Percentiles rank a stretch among this genome's conserved stretches.
These are phyloP conservation scores for Cydia splendana DNA, from an alignment of 1,140 invertebrate species.

Conservation along the genomic window DNA sequence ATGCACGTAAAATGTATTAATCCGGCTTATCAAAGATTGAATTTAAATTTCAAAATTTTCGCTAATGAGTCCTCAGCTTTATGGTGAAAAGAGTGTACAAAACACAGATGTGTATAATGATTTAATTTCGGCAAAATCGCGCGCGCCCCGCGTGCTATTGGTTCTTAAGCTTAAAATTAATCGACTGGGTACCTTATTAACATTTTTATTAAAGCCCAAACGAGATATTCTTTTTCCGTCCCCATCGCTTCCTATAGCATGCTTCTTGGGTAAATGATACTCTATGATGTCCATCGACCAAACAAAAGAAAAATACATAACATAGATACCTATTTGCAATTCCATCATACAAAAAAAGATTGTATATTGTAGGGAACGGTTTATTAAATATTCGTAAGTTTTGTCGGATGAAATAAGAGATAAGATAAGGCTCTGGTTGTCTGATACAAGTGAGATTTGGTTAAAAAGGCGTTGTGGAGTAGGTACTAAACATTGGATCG, in stretches of 20 bases:
- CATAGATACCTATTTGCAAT: not conserved
- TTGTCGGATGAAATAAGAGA: not conserved
- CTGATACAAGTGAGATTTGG: not conserved
- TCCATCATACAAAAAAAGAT: not conserved
- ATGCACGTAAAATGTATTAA: conserved; percentile 11
- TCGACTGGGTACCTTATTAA: conserved; percentile 46
- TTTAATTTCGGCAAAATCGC: conserved; percentile 71
- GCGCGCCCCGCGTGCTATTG: conserved; percentile 54
- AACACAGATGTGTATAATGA: conserved; percentile 70
- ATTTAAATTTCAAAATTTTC: conserved; percentile 1
- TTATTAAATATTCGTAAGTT: not conserved
- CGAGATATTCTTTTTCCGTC: conserved; percentile 32
- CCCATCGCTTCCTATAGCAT: conserved; percentile 40
- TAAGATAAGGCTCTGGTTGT: not conserved
- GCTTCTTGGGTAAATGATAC: conserved; percentile 18
- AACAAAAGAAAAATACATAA: not conserved
- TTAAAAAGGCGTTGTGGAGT: not conserved
- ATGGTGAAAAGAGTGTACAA: conserved; percentile 34
- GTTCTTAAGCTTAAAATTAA: conserved; percentile 61
- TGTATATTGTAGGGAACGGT: not conserved
- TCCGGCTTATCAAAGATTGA: conserved; percentile 3
- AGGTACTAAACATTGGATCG: conserved; percentile 22
- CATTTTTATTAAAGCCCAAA: conserved; percentile 45
- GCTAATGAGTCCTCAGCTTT: conserved; percentile 14
- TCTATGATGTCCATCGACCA: not conserved